Percentiles rank a stretch among this genome's conserved stretches.
Evolutionary conservation across 2,888 invertebrate species (phyloP).

Genomic region (Eilema sororculum): DNA sequence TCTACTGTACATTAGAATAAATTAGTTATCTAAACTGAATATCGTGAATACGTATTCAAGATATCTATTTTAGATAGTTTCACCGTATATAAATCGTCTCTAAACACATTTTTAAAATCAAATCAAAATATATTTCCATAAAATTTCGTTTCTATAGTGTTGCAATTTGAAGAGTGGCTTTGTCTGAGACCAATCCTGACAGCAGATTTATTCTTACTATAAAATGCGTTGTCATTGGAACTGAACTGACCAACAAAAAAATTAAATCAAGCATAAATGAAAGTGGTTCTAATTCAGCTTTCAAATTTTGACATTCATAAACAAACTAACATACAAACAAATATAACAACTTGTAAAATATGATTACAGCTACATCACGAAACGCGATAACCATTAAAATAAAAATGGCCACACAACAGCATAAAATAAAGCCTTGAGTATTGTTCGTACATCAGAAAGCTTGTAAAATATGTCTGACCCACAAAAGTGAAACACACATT

Average conservation of each 20-base stretch:
- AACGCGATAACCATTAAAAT: not conserved
- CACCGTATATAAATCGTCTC: too few relatives aligned
- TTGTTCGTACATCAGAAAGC: constrained; percentile 18
- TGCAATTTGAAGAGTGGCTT: not conserved
- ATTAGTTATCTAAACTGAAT: too few relatives aligned
- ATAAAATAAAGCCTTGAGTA: constrained; percentile 14
- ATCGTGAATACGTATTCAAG: too few relatives aligned
- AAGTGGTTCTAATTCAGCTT: not conserved
- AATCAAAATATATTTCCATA: too few relatives aligned
- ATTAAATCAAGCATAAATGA: not conserved
- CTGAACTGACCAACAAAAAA: not conserved
- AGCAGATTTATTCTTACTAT: not conserved
- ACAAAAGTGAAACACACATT: constrained; percentile 22
- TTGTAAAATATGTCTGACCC: constrained; percentile 39
- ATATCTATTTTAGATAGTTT: too few relatives aligned
- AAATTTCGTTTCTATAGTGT: not conserved
- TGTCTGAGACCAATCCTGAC: not conserved
- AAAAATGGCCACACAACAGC: not conserved
- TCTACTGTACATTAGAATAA: too few relatives aligned
- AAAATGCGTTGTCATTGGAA: too few relatives aligned
- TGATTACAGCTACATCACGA: too few relatives aligned
- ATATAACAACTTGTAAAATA: not conserved
- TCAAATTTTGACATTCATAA: not conserved
- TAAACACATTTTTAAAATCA: too few relatives aligned
- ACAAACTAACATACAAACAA: not conserved